Conservation (phyloP, 2,797 vertebrate species). For the Amphiprion clarkii region DNA sequence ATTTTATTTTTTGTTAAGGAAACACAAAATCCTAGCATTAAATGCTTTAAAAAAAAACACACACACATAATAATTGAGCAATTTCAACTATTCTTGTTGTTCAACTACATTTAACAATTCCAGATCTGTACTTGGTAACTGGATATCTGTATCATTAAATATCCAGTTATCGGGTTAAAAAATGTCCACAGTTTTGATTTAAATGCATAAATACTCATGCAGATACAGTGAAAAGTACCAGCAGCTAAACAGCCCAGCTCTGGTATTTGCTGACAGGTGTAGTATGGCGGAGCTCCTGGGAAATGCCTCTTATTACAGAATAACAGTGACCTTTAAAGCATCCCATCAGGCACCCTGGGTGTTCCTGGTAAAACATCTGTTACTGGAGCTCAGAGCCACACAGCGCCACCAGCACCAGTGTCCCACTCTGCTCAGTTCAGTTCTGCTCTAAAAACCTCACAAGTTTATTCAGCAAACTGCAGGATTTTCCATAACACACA, state of each 20-base stretch:
- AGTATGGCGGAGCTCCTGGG: slow-evolving; percentile 59
- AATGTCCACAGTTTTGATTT: not conserved
- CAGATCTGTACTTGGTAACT: too few relatives aligned
- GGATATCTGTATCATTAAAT: not conserved
- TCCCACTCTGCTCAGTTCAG: slow-evolving; percentile 50
- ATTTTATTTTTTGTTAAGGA: too few relatives aligned
- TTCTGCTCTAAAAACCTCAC: slow-evolving; percentile 71
- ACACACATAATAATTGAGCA: too few relatives aligned
- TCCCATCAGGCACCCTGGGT: slow-evolving; percentile 67
- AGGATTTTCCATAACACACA: slow-evolving; percentile 65
- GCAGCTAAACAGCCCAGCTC: slow-evolving; percentile 33
- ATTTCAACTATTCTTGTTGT: too few relatives aligned
- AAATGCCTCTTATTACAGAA: slow-evolving; percentile 65
- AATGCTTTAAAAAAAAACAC: too few relatives aligned
- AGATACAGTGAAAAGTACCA: slow-evolving; percentile 29
- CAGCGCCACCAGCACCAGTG: slow-evolving; percentile 23
- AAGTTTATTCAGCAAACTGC: slow-evolving; percentile 44
- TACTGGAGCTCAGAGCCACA: slow-evolving; percentile 56
- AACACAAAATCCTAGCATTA: too few relatives aligned
- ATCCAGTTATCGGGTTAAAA: not conserved
- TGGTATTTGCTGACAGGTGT: slow-evolving; percentile 69
- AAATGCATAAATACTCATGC: slow-evolving; percentile 23
- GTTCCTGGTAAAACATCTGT: slow-evolving; percentile 76
- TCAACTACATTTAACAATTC: too few relatives aligned
- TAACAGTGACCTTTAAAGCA: slow-evolving; percentile 75